These are phyloP conservation scores for Pelosia muscerda DNA, from an alignment of 2,888 invertebrate species.

Conservation along the genomic window DNA sequence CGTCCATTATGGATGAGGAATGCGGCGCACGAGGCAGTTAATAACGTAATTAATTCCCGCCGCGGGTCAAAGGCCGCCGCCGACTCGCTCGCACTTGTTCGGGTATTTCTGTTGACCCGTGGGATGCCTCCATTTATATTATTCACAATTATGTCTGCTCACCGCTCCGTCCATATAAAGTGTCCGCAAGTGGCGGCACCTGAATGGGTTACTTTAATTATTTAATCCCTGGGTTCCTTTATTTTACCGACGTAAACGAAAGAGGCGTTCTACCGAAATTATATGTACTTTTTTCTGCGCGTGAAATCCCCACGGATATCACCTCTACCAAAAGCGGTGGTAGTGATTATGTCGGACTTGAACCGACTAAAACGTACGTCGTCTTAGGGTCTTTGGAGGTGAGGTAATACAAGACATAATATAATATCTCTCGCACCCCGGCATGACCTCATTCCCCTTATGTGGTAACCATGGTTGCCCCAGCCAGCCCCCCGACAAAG, in stretches of 20 bases:
- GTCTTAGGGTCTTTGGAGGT: too few relatives aligned
- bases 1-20: constrained; percentile 20
- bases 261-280: background rate
- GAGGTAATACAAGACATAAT: too few relatives aligned
- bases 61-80: constrained; percentile 1
- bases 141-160: constrained; percentile 6
- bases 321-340: too few relatives aligned
- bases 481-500: too few relatives aligned
- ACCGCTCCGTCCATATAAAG: background rate
- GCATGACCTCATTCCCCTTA: too few relatives aligned
- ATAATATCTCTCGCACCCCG: too few relatives aligned
- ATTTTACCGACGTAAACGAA: background rate
- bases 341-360: too few relatives aligned
- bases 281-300: background rate
- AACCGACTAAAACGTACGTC: too few relatives aligned
- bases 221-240: background rate
- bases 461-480: too few relatives aligned
- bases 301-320: too few relatives aligned
- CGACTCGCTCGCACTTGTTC: background rate
- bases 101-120: background rate
- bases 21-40: constrained; percentile 19
- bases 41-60: constrained; percentile 36
- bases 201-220: background rate
- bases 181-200: background rate
- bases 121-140: constrained; percentile 1